Conservation (phyloP, 2,888 invertebrate genomes). For the Augochlorella aurata region DNA sequence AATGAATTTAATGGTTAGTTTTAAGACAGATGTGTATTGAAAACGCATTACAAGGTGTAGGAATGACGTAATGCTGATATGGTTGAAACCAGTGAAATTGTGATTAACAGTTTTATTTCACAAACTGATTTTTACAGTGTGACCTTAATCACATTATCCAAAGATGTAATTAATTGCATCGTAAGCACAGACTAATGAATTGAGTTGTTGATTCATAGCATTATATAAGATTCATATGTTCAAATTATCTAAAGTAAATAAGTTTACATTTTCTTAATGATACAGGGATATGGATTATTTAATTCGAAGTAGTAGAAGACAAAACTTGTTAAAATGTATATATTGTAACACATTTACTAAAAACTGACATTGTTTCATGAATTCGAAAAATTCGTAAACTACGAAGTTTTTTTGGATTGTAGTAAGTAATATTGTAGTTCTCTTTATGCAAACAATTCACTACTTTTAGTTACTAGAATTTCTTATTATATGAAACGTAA, state of each 20-base stretch:
- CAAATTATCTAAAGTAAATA: not conserved
- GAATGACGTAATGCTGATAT: conserved; percentile 12
- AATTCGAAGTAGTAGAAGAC: not conserved
- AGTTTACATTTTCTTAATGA: not conserved
- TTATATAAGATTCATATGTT: not conserved
- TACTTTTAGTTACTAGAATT: not conserved
- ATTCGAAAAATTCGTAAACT: conserved; percentile 3
- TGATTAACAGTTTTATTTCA: conserved; percentile 23
- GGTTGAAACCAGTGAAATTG: conserved; percentile 6
- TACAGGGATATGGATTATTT: not conserved
- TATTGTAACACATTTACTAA: not conserved
- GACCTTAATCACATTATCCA: conserved; percentile 36
- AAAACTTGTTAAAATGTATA: conserved; percentile 5
- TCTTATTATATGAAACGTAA: not conserved
- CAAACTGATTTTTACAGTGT: conserved; percentile 27
- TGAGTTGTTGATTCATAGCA: conserved; percentile 36
- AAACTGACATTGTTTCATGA: conserved; percentile 12
- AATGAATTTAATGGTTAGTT: conserved; percentile 10
- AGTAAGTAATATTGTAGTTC: conserved; percentile 12
- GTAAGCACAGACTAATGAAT: conserved; percentile 15
- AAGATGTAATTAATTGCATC: conserved; percentile 38
- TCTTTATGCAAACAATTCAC: conserved; percentile 19
- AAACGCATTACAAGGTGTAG: conserved; percentile 6
- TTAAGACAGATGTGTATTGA: conserved; percentile 1
- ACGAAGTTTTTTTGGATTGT: not conserved